These are phyloP conservation scores for Pseudotriccus pelzelni DNA, from an alignment of 2,797 vertebrate genomes.

Conservation along the genomic window DNA sequence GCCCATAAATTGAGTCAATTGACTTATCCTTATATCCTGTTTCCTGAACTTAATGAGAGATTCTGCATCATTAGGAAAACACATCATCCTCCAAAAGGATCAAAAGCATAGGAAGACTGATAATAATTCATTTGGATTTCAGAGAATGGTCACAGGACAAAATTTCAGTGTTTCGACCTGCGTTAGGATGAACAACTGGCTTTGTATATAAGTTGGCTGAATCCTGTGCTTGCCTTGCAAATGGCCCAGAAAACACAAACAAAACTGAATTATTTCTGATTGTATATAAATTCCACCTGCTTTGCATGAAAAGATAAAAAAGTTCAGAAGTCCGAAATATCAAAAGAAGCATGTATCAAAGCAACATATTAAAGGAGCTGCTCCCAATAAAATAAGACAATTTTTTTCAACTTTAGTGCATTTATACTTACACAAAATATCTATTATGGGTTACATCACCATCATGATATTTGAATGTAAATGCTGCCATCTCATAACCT, in stretches of 20 bases:
- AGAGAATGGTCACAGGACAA: constrained; percentile 70
- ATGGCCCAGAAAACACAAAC: not conserved
- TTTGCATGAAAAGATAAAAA: not conserved
- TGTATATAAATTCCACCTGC: not conserved
- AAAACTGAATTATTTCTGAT: constrained; percentile 9
- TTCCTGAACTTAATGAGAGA: constrained; percentile 86
- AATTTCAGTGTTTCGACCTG: constrained; percentile 68
- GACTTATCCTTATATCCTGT: constrained; percentile 87
- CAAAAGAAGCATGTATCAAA: not conserved
- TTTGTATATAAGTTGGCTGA: constrained; percentile 30
- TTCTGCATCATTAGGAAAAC: constrained; percentile 85
- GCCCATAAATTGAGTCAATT: constrained; percentile 85
- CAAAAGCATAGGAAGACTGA: constrained; percentile 78
- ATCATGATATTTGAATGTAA: not conserved
- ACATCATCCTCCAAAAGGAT: constrained; percentile 81
- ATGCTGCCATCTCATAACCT: not conserved
- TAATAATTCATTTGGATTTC: constrained; percentile 79
- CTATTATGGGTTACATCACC: not conserved
- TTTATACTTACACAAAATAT: not conserved
- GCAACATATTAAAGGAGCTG: not conserved
- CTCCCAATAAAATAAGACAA: not conserved
- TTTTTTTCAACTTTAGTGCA: not conserved
- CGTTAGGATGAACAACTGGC: constrained; percentile 60
- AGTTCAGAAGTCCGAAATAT: not conserved
- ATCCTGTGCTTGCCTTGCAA: constrained; percentile 7